Evolutionary conservation across 2,797 vertebrate species (phyloP).

Genomic region (Pteronotus mesoamericanus): DNA sequence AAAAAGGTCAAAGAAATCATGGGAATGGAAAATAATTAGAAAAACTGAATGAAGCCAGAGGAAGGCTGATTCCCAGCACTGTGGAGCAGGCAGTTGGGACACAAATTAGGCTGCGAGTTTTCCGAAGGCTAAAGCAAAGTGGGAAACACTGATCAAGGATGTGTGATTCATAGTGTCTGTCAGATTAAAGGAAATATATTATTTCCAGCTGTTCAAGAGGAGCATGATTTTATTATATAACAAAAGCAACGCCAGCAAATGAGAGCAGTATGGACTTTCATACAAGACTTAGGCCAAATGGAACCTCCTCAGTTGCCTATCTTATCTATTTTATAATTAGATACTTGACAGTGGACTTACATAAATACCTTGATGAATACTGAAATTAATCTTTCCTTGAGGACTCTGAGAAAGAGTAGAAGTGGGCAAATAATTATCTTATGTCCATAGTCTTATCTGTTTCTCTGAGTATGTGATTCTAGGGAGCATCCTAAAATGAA

Average conservation of each 20-base stretch:
- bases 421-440: neutral
- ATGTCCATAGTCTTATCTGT: neutral
- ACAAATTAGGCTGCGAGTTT: neutral
- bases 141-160: neutral
- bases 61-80: neutral
- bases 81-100: neutral
- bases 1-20: neutral
- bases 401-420: neutral
- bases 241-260: neutral
- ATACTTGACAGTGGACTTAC: neutral
- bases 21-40: neutral
- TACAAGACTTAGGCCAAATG: neutral
- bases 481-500: neutral
- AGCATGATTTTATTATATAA: neutral
- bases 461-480: neutral
- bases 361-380: neutral
- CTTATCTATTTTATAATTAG: neutral
- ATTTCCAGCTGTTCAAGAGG: neutral
- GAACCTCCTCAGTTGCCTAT: neutral
- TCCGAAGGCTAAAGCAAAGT: neutral
- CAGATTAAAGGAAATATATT: conserved; percentile 24
- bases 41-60: neutral
- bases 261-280: neutral
- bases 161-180: conserved; percentile 30
- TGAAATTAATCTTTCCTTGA: neutral